phyloP scores from a whole-genome alignment of 2,888 invertebrate genomes.

The Drosophila dives region DNA sequence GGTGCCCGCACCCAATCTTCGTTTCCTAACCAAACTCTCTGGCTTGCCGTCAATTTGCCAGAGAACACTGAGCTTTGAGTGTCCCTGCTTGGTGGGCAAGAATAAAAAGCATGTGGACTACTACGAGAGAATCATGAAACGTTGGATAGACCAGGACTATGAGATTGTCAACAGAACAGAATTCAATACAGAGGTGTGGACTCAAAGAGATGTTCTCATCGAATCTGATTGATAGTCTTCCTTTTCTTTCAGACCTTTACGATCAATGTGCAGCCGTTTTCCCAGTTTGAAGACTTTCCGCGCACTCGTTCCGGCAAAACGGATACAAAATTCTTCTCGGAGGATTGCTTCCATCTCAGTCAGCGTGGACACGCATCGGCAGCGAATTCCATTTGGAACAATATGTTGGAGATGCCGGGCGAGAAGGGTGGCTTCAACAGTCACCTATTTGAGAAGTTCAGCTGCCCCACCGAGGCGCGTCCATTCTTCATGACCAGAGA shows the following conservation, averaged over 20 bases:
- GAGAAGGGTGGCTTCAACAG: constrained; percentile 83
- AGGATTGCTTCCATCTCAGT: constrained; percentile 88
- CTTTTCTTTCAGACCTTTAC: constrained; percentile 86
- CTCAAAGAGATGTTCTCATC: too few relatives aligned
- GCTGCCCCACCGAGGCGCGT: constrained; percentile 79
- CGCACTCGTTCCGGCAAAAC: constrained; percentile 81
- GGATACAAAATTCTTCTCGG: constrained; percentile 86
- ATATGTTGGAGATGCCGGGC: constrained; percentile 86
- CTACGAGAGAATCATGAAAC: constrained; percentile 85
- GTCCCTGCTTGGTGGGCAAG: constrained; percentile 87
- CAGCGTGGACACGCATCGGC: constrained; percentile 87
- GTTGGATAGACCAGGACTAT: constrained; percentile 86
- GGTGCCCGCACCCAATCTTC: constrained; percentile 86
- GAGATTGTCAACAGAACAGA: constrained; percentile 85
- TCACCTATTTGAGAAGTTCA: constrained; percentile 74
- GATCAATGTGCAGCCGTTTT: constrained; percentile 86
- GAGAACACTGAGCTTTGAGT: constrained; percentile 85
- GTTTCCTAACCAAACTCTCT: constrained; percentile 83
- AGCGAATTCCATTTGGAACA: constrained; percentile 87
- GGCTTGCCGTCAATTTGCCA: constrained; percentile 85
- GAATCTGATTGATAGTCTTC: neutral
- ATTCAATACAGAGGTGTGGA: constrained; percentile 81
- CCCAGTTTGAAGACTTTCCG: constrained; percentile 85
- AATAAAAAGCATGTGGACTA: constrained; percentile 76
- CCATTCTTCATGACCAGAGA: constrained; percentile 82